These are phyloP conservation scores for Boulengeromyrus knoepffleri DNA, from an alignment of 2,113 vertebrate species.

Conservation along the genomic window DNA sequence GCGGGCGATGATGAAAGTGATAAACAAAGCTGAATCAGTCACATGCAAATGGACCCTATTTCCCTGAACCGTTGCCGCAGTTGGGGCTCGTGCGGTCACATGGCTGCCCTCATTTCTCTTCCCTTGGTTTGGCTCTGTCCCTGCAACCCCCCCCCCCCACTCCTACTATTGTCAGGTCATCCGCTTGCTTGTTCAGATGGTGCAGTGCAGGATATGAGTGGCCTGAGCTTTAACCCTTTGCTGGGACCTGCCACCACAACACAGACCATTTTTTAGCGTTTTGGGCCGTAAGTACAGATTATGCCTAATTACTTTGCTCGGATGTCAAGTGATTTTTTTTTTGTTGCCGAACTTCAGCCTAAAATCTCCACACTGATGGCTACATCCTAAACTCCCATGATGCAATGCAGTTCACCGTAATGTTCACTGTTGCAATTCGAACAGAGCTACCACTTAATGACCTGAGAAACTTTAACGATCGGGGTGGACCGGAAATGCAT, in stretches of 20 bases:
- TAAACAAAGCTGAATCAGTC: conserved; percentile 44
- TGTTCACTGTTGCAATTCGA: background rate
- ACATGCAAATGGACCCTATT: conserved; percentile 53
- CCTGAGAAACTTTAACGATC: background rate
- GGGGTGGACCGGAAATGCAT: background rate
- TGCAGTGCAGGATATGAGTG: conserved; percentile 64
- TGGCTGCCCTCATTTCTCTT: conserved; percentile 45
- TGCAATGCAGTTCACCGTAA: background rate
- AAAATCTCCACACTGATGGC: background rate
- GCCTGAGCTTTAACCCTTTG: conserved; percentile 56
- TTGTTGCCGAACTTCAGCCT: background rate
- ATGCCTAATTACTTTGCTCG: background rate
- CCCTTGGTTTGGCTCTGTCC: conserved; percentile 55
- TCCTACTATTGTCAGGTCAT: conserved; percentile 59
- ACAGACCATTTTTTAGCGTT: background rate
- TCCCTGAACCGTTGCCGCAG: conserved; percentile 63
- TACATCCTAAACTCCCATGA: background rate
- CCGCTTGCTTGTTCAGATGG: conserved; percentile 69
- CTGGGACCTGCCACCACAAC: conserved; percentile 26
- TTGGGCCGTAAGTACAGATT: background rate
- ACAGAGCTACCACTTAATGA: background rate
- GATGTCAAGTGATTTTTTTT: background rate
- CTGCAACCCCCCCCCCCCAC: conserved; percentile 30
- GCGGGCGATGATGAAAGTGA: conserved; percentile 49
- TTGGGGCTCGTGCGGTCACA: conserved; percentile 41